Evolutionary conservation across 1,140 invertebrate species (phyloP), one percentile per base, ranked within the genome.

Genomic region (Theocolax elegans): DNA sequence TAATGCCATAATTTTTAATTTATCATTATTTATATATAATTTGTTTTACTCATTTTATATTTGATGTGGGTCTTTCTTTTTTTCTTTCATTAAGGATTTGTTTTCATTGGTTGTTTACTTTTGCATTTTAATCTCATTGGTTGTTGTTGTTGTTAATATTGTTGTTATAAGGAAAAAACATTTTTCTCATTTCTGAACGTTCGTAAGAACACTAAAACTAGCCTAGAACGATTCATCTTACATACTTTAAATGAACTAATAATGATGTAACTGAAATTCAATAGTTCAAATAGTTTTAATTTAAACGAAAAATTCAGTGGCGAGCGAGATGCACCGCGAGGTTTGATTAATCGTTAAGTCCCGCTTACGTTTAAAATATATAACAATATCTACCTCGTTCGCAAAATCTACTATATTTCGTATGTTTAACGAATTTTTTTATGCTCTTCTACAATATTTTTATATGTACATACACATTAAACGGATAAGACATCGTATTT

Each of bases 221-320:
- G 23, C 62, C 23, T 53, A 67, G 15, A 66, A 62, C 35, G 54
- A 51, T 60, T 62, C 53, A 54, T 72, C 70, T 72, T 72, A 72
- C 70, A 72, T 72, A 72, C 70, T 72, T 72, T 72, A 54, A 71
- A 72, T 62, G 60, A 44, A 71, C 44, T 38, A 23, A 3, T n/a
- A 23, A 64, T 65, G 12, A 19, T 64, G 66, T 25, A 72, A 44
- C 31, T 15, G 29, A 63, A 44, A 49, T 42, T n/a, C n/a, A n/a
- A n/a, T n/a, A n/a, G n/a, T n/a, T n/a, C n/a, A n/a, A n/a, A n/a
- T n/a, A n/a, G n/a, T n/a, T n/a, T n/a, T n/a, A n/a, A n/a, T n/a
- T n/a, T n/a, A n/a, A n/a, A n/a, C n/a, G n/a, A n/a, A n/a, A n/a
- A n/a, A n/a, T n/a, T 51, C 62, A 71, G 69, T 71, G 69, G 69